Percentiles rank a stretch among this genome's conserved stretches.
These are phyloP conservation scores for Trichacis sp. DNA, from an alignment of 2,888 invertebrate genomes.

Conservation along the genomic window DNA sequence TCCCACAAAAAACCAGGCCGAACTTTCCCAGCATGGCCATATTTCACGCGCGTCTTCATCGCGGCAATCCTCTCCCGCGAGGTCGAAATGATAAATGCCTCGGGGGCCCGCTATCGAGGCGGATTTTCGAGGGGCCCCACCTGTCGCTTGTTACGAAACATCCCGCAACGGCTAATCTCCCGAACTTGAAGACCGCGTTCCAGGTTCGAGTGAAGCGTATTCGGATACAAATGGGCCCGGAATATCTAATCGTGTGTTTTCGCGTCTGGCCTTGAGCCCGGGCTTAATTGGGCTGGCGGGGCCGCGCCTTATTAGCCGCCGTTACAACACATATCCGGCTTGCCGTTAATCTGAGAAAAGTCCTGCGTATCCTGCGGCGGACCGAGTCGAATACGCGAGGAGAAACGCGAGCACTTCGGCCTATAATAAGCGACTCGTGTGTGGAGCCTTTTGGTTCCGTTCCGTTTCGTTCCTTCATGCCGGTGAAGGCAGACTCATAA, in stretches of 20 bases:
- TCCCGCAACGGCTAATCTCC: constrained; percentile 19
- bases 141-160: constrained; percentile 29
- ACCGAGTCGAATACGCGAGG: constrained; percentile 50
- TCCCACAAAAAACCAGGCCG: too few relatives aligned
- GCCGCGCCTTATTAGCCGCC: constrained; percentile 67
- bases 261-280: constrained; percentile 57
- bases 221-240: constrained; percentile 59
- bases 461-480: constrained; percentile 64
- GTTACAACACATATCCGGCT: constrained; percentile 62
- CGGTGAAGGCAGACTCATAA: constrained; percentile 67
- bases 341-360: constrained; percentile 66
- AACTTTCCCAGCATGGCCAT: too few relatives aligned
- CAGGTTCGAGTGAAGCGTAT: constrained; percentile 28
- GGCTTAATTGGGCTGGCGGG: constrained; percentile 63
- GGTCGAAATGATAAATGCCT: constrained; percentile 32
- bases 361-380: constrained; percentile 64
- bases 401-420: constrained; percentile 54
- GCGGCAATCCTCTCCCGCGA: too few relatives aligned
- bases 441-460: constrained; percentile 55
- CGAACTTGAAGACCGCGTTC: constrained; percentile 13
- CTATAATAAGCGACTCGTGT: constrained; percentile 66
- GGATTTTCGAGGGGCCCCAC: too few relatives aligned
- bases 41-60: constrained; percentile 16
- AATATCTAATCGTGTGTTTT: constrained; percentile 61
- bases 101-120: not conserved